Conservation (phyloP, 2,113 vertebrate genomes). For the Oreochromis tanganicae region DNA sequence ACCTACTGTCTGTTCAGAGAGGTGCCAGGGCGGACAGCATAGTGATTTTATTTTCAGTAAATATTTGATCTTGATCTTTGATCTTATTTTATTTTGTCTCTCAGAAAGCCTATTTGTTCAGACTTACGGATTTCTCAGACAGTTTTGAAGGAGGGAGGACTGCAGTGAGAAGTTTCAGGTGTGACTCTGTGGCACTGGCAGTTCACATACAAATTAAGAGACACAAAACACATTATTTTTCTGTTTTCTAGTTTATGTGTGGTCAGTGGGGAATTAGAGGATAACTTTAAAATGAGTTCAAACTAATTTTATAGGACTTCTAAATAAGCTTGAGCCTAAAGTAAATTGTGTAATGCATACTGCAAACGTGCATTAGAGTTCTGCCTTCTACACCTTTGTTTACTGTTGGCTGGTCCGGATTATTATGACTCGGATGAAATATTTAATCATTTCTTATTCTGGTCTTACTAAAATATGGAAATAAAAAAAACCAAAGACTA, state of each 20-base stretch:
- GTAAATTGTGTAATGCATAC: not conserved
- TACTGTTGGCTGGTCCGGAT: not conserved
- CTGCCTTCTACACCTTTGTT: not conserved
- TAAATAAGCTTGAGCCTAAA: not conserved
- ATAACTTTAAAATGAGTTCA: not conserved
- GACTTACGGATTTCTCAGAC: accelerated
- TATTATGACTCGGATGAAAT: not conserved
- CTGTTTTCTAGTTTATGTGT: not conserved
- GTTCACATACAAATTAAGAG: not conserved
- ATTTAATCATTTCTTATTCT: not conserved
- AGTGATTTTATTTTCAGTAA: not conserved
- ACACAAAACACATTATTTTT: not conserved
- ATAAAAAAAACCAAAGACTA: not conserved
- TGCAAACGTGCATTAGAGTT: not conserved
- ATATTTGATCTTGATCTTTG: not conserved
- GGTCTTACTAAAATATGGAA: not conserved
- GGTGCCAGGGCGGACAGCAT: not conserved
- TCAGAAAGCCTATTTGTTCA: not conserved
- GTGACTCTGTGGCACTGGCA: not conserved
- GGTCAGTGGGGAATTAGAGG: not conserved
- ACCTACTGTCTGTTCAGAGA: not conserved
- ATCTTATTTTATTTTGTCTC: not conserved
- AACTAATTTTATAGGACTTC: not conserved
- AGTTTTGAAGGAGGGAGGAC: not conserved
- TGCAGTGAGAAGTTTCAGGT: accelerated